Conservation (phyloP, 2,113 vertebrate genomes). For the Tupaia tana region DNA sequence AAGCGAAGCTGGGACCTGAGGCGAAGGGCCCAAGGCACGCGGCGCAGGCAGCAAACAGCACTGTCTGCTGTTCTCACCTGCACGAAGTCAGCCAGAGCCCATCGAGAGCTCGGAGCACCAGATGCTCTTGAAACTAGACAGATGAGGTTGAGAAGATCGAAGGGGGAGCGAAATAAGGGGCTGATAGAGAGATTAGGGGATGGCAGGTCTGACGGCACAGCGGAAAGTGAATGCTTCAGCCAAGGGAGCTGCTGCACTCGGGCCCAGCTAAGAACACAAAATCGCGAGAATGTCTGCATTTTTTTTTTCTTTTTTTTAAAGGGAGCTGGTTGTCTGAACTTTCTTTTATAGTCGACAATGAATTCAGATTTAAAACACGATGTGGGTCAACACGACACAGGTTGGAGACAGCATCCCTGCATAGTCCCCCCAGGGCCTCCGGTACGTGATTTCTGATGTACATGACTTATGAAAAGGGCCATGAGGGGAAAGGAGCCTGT, state of each 20-base stretch:
- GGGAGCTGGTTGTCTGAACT: background rate
- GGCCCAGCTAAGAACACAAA: background rate
- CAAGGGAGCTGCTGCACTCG: background rate
- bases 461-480: background rate
- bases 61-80: background rate
- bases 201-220: fast-evolving
- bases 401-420: background rate
- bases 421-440: background rate
- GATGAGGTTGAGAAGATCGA: background rate
- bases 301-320: too few species aligned
- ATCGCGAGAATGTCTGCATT: too few species aligned
- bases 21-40: background rate
- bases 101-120: background rate
- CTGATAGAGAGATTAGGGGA: background rate
- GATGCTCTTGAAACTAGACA: background rate
- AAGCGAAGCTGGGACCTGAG: background rate
- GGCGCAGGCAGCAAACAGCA: background rate
- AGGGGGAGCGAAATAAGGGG: background rate
- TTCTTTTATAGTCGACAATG: background rate
- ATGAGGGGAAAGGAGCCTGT: too few species aligned
- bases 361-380: background rate
- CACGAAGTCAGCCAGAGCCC: background rate
- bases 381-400: background rate
- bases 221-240: too few species aligned
- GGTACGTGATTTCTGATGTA: background rate